Percentiles rank a stretch among this genome's conserved stretches.
These are phyloP conservation scores for Oreochromis grahami DNA, from an alignment of 2,797 vertebrate species.

Conservation along the genomic window DNA sequence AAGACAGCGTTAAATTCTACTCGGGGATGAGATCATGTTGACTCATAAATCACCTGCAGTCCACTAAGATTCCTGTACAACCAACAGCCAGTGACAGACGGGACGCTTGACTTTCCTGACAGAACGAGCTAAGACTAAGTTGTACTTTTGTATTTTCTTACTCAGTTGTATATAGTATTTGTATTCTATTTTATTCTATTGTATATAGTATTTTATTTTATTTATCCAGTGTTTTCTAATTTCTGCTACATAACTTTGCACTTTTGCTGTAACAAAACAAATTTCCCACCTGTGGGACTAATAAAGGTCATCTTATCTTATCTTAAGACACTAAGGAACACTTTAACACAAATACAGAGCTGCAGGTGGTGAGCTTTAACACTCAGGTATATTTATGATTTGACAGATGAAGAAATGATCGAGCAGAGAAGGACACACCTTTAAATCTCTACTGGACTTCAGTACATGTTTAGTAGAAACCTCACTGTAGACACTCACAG, in stretches of 20 bases:
- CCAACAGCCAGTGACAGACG: neutral
- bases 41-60: neutral
- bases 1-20: fast-evolving
- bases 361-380: neutral
- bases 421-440: neutral
- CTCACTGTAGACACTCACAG: neutral
- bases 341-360: neutral
- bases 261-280: no score
- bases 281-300: no score
- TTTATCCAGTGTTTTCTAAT: no score
- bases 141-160: no score
- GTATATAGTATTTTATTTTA: no score
- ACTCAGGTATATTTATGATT: no score
- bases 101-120: neutral
- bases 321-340: neutral
- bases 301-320: no score
- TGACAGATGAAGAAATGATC: neutral
- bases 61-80: neutral
- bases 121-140: neutral
- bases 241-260: no score
- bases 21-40: neutral
- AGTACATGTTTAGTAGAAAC: neutral
- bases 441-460: neutral
- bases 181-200: no score
- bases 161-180: no score